These are phyloP conservation scores for Aproaerema taeniolella DNA, from an alignment of 2,888 invertebrate species.

Conservation along the genomic window DNA sequence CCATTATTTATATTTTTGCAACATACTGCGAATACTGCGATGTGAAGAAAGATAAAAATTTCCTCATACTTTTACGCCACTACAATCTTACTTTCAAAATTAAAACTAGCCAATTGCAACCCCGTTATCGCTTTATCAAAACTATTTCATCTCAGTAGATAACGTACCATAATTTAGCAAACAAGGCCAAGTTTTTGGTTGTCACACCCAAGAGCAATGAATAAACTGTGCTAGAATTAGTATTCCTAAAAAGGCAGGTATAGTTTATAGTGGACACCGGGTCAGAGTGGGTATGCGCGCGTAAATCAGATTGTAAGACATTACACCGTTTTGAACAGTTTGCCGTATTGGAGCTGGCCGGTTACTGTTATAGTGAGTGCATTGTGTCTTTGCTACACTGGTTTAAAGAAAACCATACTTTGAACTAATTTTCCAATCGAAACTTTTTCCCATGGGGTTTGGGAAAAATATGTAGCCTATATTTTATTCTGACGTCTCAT, in stretches of 20 bases:
- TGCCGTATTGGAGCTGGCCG: constrained; percentile 33
- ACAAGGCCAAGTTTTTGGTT: constrained; percentile 6
- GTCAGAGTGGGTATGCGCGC: constrained; percentile 45
- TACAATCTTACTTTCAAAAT: no score
- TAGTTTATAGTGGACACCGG: constrained; percentile 38
- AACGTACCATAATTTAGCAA: background rate
- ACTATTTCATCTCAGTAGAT: background rate
- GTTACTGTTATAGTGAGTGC: constrained; percentile 18
- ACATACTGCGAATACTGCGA: no score
- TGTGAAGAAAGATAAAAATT: no score
- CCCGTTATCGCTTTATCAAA: no score
- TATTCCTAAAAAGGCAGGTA: constrained; percentile 61
- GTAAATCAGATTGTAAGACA: constrained; percentile 69
- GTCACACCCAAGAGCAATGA: constrained; percentile 38
- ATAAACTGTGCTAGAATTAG: constrained; percentile 52
- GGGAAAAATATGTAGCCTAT: no score
- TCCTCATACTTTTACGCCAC: no score
- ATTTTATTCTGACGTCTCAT: no score
- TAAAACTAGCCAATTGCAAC: background rate
- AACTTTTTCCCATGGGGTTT: no score
- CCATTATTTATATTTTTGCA: no score
- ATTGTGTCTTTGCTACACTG: no score
- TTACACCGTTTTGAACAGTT: constrained; percentile 55
- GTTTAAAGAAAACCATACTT: no score
- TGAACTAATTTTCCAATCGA: no score